A percentile compares a stretch with the other conserved stretches of the same genome.
These are phyloP conservation scores for Phaethornis superciliosus DNA, from an alignment of 2,113 vertebrate species.

Conservation along the genomic window DNA sequence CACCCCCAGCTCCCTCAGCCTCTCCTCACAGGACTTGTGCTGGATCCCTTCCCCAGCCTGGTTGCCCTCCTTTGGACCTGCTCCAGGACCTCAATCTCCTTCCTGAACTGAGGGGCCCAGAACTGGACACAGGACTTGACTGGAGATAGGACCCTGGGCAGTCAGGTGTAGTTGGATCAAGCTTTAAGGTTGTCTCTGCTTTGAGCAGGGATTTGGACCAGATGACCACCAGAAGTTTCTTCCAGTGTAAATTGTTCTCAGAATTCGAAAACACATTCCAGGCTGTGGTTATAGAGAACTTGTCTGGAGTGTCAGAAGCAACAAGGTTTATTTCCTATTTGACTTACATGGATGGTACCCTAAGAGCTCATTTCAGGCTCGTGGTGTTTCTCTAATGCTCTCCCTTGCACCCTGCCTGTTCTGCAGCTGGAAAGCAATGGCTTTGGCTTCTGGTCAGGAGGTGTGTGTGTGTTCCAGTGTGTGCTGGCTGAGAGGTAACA, in stretches of 20 bases:
- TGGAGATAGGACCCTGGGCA: not conserved
- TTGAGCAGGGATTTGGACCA: not conserved
- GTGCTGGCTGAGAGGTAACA: not conserved
- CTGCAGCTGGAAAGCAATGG: accelerated
- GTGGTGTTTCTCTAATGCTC: not conserved
- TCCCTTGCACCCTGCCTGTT: accelerated
- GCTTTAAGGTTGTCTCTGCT: not conserved
- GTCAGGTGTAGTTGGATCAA: accelerated
- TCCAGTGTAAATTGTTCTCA: not conserved
- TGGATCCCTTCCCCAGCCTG: no score
- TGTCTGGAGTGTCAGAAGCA: not conserved
- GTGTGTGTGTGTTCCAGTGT: accelerated
- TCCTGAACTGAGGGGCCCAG: no score
- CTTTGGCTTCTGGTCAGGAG: not conserved
- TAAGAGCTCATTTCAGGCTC: accelerated
- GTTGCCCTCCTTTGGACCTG: no score
- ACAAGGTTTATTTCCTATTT: not conserved
- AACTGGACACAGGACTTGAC: no score
- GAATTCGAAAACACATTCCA: not conserved
- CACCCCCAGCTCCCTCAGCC: no score
- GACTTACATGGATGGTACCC: accelerated
- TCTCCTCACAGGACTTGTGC: no score
- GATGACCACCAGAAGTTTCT: not conserved
- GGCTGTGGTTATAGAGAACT: not conserved
- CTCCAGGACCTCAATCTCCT: no score